Percentiles rank a stretch among this genome's conserved stretches.
phyloP scores from a whole-genome alignment of 2,797 vertebrate species.

The Distichodus sexfasciatus region DNA sequence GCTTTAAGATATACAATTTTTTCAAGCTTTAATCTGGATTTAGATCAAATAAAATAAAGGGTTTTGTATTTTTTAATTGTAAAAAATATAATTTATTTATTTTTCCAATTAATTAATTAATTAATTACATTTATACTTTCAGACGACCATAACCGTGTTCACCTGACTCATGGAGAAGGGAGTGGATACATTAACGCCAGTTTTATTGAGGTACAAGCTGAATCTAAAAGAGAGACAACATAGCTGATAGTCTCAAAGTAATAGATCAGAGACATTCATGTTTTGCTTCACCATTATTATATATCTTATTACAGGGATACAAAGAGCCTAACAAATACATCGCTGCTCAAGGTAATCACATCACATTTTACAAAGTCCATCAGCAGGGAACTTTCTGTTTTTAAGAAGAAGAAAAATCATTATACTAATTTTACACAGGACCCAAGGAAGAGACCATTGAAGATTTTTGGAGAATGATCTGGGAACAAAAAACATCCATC shows the following conservation, averaged over 20 bases:
- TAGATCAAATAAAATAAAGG: not conserved
- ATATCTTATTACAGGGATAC: constrained; percentile 81
- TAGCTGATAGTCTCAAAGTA: not conserved
- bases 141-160: constrained; percentile 94
- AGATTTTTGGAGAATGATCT: constrained; percentile 98
- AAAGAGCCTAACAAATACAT: constrained; percentile 96
- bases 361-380: not conserved
- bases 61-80: not conserved
- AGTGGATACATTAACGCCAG: constrained; percentile 96
- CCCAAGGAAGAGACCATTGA: constrained; percentile 90
- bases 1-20: too few species aligned
- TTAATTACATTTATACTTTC: not conserved
- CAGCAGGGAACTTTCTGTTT: not conserved
- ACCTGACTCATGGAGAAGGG: constrained; percentile 76
- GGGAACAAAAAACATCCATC: constrained; percentile 95
- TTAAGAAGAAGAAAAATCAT: not conserved
- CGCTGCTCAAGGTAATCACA: constrained; percentile 90
- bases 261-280: not conserved
- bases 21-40: too few species aligned
- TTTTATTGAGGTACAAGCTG: constrained; percentile 85
- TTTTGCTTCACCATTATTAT: not conserved
- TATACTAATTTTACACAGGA: constrained; percentile 65
- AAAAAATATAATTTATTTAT: not conserved
- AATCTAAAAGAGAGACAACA: not conserved
- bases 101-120: not conserved